These are phyloP conservation scores for Drosophila elegans DNA, from an alignment of 1,140 invertebrate species.

Conservation along the genomic window DNA sequence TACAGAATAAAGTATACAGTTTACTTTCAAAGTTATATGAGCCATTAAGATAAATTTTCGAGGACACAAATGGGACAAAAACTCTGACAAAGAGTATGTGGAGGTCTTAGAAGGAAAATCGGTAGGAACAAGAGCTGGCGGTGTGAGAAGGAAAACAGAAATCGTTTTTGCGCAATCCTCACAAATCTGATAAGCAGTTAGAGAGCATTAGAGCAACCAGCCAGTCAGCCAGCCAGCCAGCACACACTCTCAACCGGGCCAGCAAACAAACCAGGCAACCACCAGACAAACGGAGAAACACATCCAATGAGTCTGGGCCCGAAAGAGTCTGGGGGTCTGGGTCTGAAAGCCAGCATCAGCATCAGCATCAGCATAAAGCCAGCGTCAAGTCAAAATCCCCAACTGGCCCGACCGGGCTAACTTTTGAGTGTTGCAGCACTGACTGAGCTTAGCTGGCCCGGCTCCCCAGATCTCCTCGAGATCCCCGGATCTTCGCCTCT, in stretches of 20 bases:
- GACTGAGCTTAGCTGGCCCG: conserved; percentile 53
- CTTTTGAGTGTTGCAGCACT: conserved; percentile 64
- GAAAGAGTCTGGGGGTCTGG: conserved; percentile 13
- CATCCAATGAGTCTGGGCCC: conserved; percentile 38
- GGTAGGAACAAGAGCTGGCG: conserved; percentile 3
- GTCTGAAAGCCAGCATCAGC: conserved; percentile 26
- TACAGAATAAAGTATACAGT: no score
- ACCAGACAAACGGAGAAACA: conserved; percentile 50
- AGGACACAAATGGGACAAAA: not conserved
- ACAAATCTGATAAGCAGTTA: conserved; percentile 81
- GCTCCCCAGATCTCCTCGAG: conserved; percentile 12
- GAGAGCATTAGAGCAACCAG: conserved; percentile 69
- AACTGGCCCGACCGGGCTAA: conserved; percentile 64
- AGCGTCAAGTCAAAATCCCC: conserved; percentile 65
- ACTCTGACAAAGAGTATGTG: conserved; percentile 20
- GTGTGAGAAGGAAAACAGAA: conserved; percentile 48
- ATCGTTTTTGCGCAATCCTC: conserved; percentile 75
- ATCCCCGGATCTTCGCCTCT: conserved; percentile 2
- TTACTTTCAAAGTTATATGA: not conserved
- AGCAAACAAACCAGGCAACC: conserved; percentile 25
- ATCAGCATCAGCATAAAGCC: conserved; percentile 58
- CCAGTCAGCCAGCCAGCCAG: conserved; percentile 20
- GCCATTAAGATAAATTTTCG: not conserved
- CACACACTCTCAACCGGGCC: conserved; percentile 42
- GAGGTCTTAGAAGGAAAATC: conserved; percentile 25